These are phyloP conservation scores for Chinchilla lanigera DNA, from an alignment of 2,113 vertebrate species.

Conservation along the genomic window DNA sequence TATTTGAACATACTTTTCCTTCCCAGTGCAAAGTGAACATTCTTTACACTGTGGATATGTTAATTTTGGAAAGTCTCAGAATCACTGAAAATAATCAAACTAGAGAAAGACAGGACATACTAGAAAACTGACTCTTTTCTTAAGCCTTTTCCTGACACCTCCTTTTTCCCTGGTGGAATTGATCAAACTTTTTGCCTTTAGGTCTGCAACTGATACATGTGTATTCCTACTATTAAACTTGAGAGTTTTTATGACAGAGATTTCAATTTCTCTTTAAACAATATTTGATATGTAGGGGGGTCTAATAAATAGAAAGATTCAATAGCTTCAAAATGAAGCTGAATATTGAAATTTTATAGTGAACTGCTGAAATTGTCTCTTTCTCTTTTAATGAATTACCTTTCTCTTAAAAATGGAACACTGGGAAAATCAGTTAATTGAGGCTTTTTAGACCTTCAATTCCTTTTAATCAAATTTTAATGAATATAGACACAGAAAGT, in stretches of 20 bases:
- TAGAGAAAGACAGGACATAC: neutral
- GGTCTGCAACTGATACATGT: neutral
- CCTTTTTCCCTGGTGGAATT: neutral
- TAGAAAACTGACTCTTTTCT: neutral
- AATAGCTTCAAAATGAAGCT: neutral
- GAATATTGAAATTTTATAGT: slow-evolving; percentile 16
- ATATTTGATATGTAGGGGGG: neutral
- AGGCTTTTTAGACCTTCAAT: slow-evolving; percentile 22
- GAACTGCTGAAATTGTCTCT: neutral
- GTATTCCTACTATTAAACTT: neutral
- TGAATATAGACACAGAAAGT: slow-evolving; percentile 53
- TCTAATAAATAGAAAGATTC: neutral
- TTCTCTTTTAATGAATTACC: slow-evolving; percentile 1
- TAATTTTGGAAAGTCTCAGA: neutral
- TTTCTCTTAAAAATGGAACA: slow-evolving; percentile 61
- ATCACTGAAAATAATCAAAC: neutral
- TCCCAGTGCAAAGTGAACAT: neutral
- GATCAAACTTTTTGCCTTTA: neutral
- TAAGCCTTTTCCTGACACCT: neutral
- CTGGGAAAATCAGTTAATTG: slow-evolving; percentile 49
- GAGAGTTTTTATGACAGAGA: neutral
- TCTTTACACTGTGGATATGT: neutral
- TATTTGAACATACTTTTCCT: neutral
- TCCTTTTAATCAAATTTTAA: slow-evolving; percentile 73
- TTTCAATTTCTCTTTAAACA: neutral